Percentiles rank a stretch among this genome's conserved stretches.
Evolutionary conservation across 2,888 invertebrate genomes (phyloP).

Genomic region (Macrophya alboannulata): DNA sequence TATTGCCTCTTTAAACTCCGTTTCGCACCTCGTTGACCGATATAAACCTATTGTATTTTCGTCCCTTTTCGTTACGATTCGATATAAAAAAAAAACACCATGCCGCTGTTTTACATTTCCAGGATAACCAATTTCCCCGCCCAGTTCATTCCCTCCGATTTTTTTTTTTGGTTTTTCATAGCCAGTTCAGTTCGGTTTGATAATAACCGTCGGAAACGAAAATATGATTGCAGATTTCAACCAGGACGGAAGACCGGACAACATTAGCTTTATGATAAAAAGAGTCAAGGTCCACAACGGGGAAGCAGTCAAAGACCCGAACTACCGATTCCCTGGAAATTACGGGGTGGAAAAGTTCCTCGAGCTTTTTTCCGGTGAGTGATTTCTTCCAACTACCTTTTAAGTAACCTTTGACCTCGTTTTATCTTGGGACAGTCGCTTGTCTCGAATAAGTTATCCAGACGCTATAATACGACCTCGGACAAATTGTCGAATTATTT

Average conservation of each 20-base stretch:
- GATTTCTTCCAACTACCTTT: conserved; percentile 48
- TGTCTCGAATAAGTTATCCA: conserved; percentile 12
- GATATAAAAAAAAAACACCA: no score
- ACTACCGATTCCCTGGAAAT: conserved; percentile 95
- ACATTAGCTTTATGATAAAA: conserved; percentile 98
- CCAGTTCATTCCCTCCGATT: not conserved
- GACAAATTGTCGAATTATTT: not conserved
- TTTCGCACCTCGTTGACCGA: conserved; percentile 51
- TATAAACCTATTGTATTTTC: not conserved
- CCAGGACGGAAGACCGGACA: conserved; percentile 94
- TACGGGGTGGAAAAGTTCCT: conserved; percentile 99
- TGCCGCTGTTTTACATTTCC: not conserved
- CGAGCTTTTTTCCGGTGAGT: conserved; percentile 96
- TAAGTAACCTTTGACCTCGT: conserved; percentile 17
- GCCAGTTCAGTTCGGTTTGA: no score
- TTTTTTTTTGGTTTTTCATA: no score
- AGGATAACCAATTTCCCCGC: not conserved
- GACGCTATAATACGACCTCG: no score
- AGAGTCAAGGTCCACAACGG: conserved; percentile 95
- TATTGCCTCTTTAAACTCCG: conserved; percentile 49
- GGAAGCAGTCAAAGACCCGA: conserved; percentile 92
- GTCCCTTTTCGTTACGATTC: not conserved
- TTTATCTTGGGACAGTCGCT: not conserved
- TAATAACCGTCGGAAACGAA: conserved; percentile 45
- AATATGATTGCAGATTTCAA: conserved; percentile 89